Evolutionary conservation across 1,140 invertebrate genomes (phyloP).

Genomic region (Megalopta genalis): DNA sequence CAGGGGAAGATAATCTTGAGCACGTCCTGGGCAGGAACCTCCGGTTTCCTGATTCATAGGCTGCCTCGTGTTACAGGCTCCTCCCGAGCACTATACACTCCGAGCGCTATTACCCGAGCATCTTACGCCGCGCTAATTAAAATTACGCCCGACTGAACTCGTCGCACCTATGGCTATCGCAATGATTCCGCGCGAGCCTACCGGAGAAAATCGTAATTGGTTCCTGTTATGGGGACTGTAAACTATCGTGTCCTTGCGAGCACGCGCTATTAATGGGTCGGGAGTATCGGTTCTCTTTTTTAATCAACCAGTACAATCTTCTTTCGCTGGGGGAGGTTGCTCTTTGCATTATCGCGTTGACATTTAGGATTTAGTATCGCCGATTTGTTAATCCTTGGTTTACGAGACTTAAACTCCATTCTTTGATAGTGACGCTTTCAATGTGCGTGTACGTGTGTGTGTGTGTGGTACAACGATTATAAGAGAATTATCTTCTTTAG

Average conservation of each 20-base stretch:
- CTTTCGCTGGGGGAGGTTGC: too few species aligned
- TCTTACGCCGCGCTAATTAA: constrained; percentile 34
- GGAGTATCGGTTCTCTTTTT: too few species aligned
- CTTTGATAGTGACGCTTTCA: too few species aligned
- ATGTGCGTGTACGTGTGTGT: too few species aligned
- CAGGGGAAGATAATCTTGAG: constrained; percentile 35
- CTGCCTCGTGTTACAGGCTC: constrained; percentile 37
- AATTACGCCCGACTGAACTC: constrained; percentile 37
- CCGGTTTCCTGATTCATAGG: constrained; percentile 52
- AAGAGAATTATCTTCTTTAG: too few species aligned
- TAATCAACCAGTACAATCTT: too few species aligned
- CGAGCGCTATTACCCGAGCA: too few species aligned
- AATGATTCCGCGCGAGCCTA: background rate
- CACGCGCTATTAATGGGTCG: background rate
- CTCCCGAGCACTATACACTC: background rate
- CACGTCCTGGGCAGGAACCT: constrained; percentile 23
- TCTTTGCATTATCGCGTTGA: too few species aligned
- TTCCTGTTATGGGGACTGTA: constrained; percentile 13
- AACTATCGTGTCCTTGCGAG: background rate
- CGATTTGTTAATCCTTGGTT: too few species aligned
- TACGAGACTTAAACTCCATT: too few species aligned
- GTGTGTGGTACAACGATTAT: too few species aligned
- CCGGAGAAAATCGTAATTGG: constrained; percentile 42
- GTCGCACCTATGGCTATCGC: constrained; percentile 18
- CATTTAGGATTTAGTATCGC: too few species aligned